Evolutionary conservation across 1,140 invertebrate genomes (phyloP).

Genomic region (Triops cancriformis): DNA sequence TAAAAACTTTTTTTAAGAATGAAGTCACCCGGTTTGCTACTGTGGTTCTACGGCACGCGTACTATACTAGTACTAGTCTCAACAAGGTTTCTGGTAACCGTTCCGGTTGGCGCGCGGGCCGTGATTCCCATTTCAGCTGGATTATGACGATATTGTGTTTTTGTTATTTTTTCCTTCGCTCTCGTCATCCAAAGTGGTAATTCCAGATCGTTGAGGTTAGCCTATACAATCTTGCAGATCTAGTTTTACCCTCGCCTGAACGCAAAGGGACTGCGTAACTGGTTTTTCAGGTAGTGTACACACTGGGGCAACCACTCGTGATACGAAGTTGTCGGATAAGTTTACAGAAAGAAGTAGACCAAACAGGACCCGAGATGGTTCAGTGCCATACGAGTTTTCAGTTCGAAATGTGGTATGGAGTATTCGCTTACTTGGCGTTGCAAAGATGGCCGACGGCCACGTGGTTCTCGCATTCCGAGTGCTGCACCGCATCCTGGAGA

Average conservation of each 20-base stretch:
- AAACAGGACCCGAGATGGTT: background rate
- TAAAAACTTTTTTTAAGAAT: background rate
- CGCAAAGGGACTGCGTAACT: background rate
- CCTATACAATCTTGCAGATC: constrained; percentile 1
- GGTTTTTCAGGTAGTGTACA: background rate
- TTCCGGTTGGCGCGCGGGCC: background rate
- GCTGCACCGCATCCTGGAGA: no score
- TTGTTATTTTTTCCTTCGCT: background rate
- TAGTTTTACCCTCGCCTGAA: background rate
- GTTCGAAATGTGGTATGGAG: background rate
- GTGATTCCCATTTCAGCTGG: background rate
- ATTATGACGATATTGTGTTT: background rate
- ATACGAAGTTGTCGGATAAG: background rate
- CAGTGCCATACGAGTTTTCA: background rate
- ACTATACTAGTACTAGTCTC: no score
- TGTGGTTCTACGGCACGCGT: no score
- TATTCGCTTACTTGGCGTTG: background rate
- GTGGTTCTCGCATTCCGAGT: no score
- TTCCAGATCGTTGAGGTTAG: background rate
- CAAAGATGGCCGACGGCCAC: background rate
- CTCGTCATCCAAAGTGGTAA: background rate
- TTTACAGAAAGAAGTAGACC: background rate
- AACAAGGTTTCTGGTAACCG: background rate
- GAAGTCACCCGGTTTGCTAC: background rate
- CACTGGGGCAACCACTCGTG: background rate